Conservation (phyloP, 2,888 invertebrate genomes). For the Calliphora vomitoria region DNA sequence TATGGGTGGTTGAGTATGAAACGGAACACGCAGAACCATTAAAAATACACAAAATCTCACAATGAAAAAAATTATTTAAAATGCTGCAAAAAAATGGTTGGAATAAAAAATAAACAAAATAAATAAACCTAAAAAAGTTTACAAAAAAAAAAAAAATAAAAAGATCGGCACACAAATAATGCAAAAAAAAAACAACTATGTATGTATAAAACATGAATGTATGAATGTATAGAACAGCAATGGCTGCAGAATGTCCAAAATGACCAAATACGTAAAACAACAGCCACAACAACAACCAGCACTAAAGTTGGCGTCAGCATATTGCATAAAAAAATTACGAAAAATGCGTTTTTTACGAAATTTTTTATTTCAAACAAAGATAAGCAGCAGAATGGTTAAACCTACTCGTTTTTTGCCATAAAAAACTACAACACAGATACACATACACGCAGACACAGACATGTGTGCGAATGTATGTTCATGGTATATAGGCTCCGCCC, state of each 20-base stretch:
- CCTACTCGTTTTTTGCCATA: slow-evolving; percentile 63
- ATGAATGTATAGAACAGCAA: slow-evolving; percentile 40
- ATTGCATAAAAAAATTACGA: slow-evolving; percentile 62
- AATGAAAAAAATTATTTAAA: slow-evolving; percentile 44
- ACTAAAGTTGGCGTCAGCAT: slow-evolving; percentile 68
- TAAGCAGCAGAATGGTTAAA: slow-evolving; percentile 72
- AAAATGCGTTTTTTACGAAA: slow-evolving; percentile 69
- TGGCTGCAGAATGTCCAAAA: slow-evolving; percentile 68
- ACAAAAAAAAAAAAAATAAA: slow-evolving; percentile 29
- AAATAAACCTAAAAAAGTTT: slow-evolving; percentile 54
- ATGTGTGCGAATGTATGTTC: background rate
- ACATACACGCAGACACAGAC: background rate
- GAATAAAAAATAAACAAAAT: slow-evolving; percentile 44
- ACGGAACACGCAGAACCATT: slow-evolving; percentile 73
- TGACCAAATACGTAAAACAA: slow-evolving; percentile 56
- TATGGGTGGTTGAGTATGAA: slow-evolving; percentile 69
- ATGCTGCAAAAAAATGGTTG: slow-evolving; percentile 10
- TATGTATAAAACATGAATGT: slow-evolving; percentile 44
- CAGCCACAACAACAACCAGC: slow-evolving; percentile 31
- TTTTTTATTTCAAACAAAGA: slow-evolving; percentile 52
- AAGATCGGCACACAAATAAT: slow-evolving; percentile 13
- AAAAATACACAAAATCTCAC: slow-evolving; percentile 68
- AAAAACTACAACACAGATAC: slow-evolving; percentile 10
- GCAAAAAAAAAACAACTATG: slow-evolving; percentile 19
- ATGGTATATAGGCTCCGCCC: slow-evolving; percentile 71